Percentiles rank a stretch among this genome's conserved stretches.
Conservation (phyloP, 2,113 vertebrate species). For the Saguinus midas region DNA sequence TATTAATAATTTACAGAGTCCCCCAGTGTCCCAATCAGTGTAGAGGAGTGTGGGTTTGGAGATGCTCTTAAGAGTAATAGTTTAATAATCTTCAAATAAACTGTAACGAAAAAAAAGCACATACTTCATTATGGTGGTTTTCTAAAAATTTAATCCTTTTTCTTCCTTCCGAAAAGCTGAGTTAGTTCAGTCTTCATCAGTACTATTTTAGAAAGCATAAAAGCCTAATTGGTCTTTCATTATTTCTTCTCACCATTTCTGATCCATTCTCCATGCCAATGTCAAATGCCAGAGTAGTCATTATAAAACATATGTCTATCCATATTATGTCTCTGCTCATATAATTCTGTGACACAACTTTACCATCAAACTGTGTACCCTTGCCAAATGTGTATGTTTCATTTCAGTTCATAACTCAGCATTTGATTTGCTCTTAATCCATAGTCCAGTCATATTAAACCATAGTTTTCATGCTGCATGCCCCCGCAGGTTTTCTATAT, state of each 20-base stretch:
- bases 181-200: neutral
- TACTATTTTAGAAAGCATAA: neutral
- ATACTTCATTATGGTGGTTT: neutral
- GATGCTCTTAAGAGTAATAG: neutral
- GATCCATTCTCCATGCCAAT: neutral
- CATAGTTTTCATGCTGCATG: neutral
- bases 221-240: neutral
- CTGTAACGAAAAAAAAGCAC: neutral
- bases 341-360: neutral
- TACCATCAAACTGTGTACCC: neutral
- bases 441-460: neutral
- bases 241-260: neutral
- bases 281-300: neutral
- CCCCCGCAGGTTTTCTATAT: rapidly evolving
- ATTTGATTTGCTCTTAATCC: neutral
- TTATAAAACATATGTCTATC: neutral
- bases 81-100: neutral
- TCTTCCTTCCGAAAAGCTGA: neutral
- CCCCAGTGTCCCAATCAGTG: neutral
- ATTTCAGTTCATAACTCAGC: neutral
- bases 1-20: neutral
- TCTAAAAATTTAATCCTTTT: neutral
- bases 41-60: neutral
- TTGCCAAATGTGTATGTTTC: neutral
- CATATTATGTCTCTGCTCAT: neutral